A percentile compares a stretch with the other conserved stretches of the same genome.
phyloP scores from a whole-genome alignment of 2,797 vertebrate genomes.

The Lepidocolaptes lacrymiger region DNA sequence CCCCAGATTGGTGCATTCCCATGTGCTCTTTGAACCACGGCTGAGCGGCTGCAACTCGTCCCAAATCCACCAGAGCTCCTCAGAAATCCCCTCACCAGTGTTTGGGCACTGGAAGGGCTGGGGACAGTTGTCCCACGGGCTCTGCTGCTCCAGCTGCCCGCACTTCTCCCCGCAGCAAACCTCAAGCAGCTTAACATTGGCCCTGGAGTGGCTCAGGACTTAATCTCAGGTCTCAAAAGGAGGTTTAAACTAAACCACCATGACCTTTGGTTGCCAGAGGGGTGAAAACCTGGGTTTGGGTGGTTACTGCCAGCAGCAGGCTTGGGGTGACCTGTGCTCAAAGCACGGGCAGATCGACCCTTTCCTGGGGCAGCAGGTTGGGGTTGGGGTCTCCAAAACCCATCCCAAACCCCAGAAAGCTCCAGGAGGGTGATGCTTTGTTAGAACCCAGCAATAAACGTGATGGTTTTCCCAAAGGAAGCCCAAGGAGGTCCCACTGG shows the following conservation, averaged over 20 bases:
- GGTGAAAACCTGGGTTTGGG: not conserved
- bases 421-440: not conserved
- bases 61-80: rapidly evolving
- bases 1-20: rapidly evolving
- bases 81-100: rapidly evolving
- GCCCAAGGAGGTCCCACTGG: rapidly evolving
- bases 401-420: not conserved
- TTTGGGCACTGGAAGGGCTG: not conserved
- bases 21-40: rapidly evolving
- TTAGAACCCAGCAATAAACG: not conserved
- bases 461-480: not conserved
- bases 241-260: not conserved
- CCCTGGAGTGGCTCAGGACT: not conserved
- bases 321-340: not conserved
- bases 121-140: rapidly evolving
- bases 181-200: rapidly evolving
- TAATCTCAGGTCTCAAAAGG: not conserved
- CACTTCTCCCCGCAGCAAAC: not conserved
- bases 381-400: not conserved
- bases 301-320: not conserved
- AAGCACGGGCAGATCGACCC: rapidly evolving
- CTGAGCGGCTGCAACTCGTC: rapidly evolving
- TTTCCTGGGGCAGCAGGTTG: not conserved
- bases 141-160: rapidly evolving
- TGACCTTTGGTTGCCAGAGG: not conserved